A percentile compares a stretch with the other conserved stretches of the same genome.
These are phyloP conservation scores for Acomys russatus DNA, from an alignment of 2,797 vertebrate species.

Conservation along the genomic window DNA sequence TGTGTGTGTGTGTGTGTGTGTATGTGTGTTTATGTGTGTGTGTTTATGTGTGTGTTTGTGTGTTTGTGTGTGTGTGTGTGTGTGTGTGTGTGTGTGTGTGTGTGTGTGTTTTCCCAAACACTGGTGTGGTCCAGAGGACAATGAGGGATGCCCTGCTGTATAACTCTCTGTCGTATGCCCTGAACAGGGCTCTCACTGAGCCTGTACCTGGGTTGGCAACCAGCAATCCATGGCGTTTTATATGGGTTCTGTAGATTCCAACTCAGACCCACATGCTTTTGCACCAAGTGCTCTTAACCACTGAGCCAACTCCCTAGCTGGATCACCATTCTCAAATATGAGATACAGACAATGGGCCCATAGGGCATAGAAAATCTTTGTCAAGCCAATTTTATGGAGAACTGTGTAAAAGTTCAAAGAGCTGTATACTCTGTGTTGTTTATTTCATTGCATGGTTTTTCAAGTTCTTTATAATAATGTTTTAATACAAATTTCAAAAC, in stretches of 20 bases:
- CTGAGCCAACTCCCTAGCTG: neutral
- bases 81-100: neutral
- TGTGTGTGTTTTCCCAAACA: neutral
- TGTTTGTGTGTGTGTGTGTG: neutral
- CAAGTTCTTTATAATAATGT: neutral
- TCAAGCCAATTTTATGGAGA: neutral
- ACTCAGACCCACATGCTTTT: neutral
- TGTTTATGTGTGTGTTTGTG: neutral
- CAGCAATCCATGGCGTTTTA: neutral
- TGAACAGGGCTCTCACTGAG: neutral
- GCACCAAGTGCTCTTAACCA: neutral
- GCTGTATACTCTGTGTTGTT: neutral
- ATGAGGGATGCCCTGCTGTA: neutral
- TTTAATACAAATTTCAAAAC: neutral
- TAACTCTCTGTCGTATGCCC: neutral
- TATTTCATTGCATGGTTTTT: neutral
- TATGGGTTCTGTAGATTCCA: neutral
- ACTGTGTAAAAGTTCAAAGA: neutral
- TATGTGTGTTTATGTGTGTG: neutral
- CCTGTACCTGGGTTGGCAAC: no score
- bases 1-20: neutral
- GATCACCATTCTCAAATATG: neutral
- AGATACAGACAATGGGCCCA: neutral
- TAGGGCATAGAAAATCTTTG: neutral
- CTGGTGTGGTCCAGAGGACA: neutral